A percentile compares a stretch with the other conserved stretches of the same genome.
phyloP scores from a whole-genome alignment of 2,113 vertebrate species.

The Apodemus speciosus region DNA sequence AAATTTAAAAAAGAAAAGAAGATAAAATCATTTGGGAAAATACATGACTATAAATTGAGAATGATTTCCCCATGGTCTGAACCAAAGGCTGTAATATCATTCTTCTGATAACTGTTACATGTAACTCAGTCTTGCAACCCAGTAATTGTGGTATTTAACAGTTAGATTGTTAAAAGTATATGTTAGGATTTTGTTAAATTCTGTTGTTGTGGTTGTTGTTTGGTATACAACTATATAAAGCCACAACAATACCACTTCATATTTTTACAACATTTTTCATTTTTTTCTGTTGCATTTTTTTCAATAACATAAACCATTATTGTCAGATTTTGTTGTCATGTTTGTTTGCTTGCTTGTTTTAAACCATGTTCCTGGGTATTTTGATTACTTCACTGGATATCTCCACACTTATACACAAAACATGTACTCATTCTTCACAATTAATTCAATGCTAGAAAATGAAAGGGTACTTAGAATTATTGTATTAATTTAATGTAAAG shows the following conservation, averaged over 20 bases:
- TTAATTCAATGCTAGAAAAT: neutral
- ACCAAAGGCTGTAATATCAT: neutral
- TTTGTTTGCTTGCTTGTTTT: neutral
- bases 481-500: conserved; percentile 4
- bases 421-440: neutral
- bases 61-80: neutral
- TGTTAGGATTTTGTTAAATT: neutral
- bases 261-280: neutral
- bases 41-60: neutral
- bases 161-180: neutral
- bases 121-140: neutral
- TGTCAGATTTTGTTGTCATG: neutral
- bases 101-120: neutral
- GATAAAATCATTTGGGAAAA: neutral
- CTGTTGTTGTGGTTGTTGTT: neutral
- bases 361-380: neutral
- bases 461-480: neutral
- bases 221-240: neutral
- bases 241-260: neutral
- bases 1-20: neutral
- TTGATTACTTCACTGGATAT: neutral
- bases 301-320: neutral
- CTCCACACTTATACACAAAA: neutral
- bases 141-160: neutral
- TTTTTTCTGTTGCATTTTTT: neutral